A percentile compares a stretch with the other conserved stretches of the same genome.
Evolutionary conservation across 1,140 invertebrate species (phyloP).

Genomic region (Drosophila tropicalis): DNA sequence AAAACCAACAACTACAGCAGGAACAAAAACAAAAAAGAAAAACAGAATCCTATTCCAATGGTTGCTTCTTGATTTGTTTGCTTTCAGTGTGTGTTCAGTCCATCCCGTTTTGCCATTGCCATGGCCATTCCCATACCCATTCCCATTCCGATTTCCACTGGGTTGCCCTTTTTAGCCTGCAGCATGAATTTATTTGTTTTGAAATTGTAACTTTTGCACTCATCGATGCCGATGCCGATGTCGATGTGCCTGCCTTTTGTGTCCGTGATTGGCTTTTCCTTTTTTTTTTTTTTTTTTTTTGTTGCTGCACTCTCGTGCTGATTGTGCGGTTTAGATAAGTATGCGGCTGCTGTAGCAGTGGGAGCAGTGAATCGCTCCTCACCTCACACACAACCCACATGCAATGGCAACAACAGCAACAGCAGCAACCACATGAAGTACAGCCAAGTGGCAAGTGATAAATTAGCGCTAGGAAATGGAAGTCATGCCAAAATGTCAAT

Average conservation of each 20-base stretch:
- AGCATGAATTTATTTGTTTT: slow-evolving; percentile 81
- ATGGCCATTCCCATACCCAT: background rate
- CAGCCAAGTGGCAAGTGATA: slow-evolving; percentile 33
- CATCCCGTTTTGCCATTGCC: slow-evolving; percentile 10
- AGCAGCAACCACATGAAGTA: background rate
- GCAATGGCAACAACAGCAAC: slow-evolving; percentile 15
- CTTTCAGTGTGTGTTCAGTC: slow-evolving; percentile 39
- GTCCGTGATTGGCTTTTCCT: slow-evolving; percentile 67
- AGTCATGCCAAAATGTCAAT: slow-evolving; percentile 59
- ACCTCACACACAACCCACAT: slow-evolving; percentile 38
- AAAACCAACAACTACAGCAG: background rate
- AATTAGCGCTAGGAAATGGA: slow-evolving; percentile 60
- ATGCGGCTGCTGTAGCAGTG: slow-evolving; percentile 59
- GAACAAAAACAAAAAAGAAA: background rate
- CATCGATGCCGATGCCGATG: slow-evolving; percentile 25
- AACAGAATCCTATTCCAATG: slow-evolving; percentile 8
- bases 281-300: slow-evolving; percentile 42
- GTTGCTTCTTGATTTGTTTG: slow-evolving; percentile 79
- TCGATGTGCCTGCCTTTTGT: slow-evolving; percentile 23
- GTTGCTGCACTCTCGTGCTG: slow-evolving; percentile 46
- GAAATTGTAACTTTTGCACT: slow-evolving; percentile 77
- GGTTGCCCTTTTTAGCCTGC: slow-evolving; percentile 76
- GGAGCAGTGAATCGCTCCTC: slow-evolving; percentile 14
- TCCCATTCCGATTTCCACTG: slow-evolving; percentile 21
- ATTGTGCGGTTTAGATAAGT: slow-evolving; percentile 80